Conservation (phyloP, 2,113 vertebrate genomes). For the Recurvirostra avosetta region DNA sequence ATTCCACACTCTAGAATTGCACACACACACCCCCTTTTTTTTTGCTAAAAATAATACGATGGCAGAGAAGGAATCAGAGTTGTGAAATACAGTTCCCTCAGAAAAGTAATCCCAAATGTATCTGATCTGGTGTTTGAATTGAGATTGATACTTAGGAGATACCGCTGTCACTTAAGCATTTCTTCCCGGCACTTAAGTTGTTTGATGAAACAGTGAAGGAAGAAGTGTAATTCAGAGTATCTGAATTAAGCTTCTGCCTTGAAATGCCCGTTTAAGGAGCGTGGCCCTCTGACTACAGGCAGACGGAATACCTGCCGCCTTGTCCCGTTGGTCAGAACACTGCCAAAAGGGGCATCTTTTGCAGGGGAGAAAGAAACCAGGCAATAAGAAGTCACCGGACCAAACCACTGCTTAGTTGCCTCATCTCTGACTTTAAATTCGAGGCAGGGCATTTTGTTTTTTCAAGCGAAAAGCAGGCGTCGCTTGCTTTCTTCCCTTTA, state of each 20-base stretch:
- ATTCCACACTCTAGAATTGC: neutral
- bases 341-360: neutral
- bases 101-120: neutral
- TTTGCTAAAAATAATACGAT: neutral
- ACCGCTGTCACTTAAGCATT: neutral
- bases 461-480: accelerated
- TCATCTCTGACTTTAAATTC: neutral
- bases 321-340: too few relatives aligned
- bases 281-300: accelerated
- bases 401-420: neutral
- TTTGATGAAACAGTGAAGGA: neutral
- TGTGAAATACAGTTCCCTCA: neutral
- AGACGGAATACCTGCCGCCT: neutral
- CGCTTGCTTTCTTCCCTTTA: neutral
- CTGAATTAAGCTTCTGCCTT: neutral
- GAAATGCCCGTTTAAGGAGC: neutral
- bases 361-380: neutral
- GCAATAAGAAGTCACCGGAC: too few relatives aligned
- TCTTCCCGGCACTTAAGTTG: neutral
- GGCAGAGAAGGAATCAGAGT: neutral
- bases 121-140: neutral
- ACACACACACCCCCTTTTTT: neutral
- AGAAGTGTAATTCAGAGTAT: neutral
- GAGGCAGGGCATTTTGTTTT: neutral
- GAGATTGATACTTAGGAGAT: neutral